These are phyloP conservation scores for Drosophila melanica DNA, from an alignment of 1,140 invertebrate genomes.

Conservation along the genomic window DNA sequence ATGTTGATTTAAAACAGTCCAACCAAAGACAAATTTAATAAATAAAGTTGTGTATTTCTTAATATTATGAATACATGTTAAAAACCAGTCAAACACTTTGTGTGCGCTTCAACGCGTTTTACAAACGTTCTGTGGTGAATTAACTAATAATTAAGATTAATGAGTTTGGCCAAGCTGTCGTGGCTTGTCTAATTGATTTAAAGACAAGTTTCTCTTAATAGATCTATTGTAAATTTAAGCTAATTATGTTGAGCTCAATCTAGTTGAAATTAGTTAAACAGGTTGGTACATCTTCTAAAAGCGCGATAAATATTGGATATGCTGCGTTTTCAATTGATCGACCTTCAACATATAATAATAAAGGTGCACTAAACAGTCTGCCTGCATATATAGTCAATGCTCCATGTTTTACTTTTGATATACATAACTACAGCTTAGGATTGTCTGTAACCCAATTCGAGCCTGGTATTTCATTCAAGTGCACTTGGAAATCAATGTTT, in stretches of 20 bases:
- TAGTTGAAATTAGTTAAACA: conserved; percentile 10
- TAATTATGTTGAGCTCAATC: conserved; percentile 33
- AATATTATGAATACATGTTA: no score
- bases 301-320: no score
- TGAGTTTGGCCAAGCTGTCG: conserved; percentile 16
- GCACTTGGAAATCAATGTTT: conserved; percentile 61
- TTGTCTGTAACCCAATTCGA: conserved; percentile 77
- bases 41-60: no score
- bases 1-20: no score
- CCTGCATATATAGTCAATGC: conserved; percentile 29
- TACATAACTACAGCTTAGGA: conserved; percentile 48
- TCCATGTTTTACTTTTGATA: conserved; percentile 27
- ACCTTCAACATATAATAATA: no score
- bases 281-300: background rate
- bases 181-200: conserved; percentile 34
- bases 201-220: conserved; percentile 29
- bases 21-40: no score
- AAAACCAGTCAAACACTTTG: background rate
- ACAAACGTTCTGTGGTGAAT: conserved; percentile 32
- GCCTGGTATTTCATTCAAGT: conserved; percentile 75
- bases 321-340: background rate
- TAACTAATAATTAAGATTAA: conserved; percentile 53
- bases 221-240: conserved; percentile 25
- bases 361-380: background rate
- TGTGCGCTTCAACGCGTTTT: background rate